These are phyloP conservation scores for Gymnocypris eckloni DNA, from an alignment of 2,797 vertebrate species.

Conservation along the genomic window DNA sequence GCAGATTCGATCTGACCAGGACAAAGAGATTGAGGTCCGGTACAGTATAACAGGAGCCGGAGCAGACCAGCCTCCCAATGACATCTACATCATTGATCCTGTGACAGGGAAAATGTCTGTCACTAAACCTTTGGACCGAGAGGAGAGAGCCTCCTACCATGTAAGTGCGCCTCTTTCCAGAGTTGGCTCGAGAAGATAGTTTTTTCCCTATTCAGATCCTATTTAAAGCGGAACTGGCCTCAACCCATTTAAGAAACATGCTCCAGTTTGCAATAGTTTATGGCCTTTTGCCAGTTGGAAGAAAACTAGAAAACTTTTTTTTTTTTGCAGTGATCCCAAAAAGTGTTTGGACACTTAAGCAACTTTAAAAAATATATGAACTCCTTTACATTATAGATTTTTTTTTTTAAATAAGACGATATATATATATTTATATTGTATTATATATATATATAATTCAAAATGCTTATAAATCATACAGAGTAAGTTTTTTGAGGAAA, in stretches of 20 bases:
- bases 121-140: conserved; percentile 94
- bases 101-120: conserved; percentile 97
- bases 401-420: neutral
- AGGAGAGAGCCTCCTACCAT: conserved; percentile 94
- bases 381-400: neutral
- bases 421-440: too few species aligned
- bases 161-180: conserved; percentile 75
- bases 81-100: conserved; percentile 96
- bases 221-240: conserved; percentile 27
- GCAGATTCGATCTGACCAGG: conserved; percentile 98
- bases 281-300: conserved; percentile 32
- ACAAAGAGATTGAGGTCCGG: conserved; percentile 94
- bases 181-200: neutral
- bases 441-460: too few species aligned
- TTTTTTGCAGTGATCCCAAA: neutral
- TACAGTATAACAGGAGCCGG: conserved; percentile 98
- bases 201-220: conserved; percentile 11
- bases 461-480: too few species aligned
- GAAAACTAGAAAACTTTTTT: neutral
- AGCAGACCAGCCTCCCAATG: conserved; percentile 95
- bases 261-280: conserved; percentile 17
- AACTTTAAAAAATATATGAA: neutral
- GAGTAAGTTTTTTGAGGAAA: too few species aligned
- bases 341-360: neutral
- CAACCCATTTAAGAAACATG: conserved; percentile 27